Percentiles rank a stretch among this genome's conserved stretches.
Evolutionary conservation across 2,797 vertebrate species (phyloP).

Genomic region (Sebastes melanostomus): DNA sequence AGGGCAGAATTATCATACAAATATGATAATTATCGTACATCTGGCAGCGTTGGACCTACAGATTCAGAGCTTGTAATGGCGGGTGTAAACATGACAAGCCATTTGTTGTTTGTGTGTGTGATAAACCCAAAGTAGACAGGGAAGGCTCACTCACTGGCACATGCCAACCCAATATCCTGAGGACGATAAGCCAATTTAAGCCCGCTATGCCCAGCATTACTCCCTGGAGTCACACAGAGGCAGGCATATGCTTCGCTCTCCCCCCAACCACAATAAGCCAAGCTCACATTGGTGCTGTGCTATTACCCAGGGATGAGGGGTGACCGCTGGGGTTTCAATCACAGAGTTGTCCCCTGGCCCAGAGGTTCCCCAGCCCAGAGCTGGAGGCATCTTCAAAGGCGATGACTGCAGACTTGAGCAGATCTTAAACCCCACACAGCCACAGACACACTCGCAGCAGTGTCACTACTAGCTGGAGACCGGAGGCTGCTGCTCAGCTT

Average conservation of each 20-base stretch:
- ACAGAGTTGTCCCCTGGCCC: conserved; percentile 33
- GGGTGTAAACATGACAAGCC: not conserved
- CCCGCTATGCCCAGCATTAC: conserved; percentile 25
- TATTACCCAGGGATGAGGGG: conserved; percentile 50
- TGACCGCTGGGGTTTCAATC: conserved; percentile 45
- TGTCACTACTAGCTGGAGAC: conserved; percentile 1
- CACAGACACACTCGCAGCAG: not conserved
- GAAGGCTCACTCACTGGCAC: conserved; percentile 20
- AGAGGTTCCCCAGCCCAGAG: conserved; percentile 22
- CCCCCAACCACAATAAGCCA: conserved; percentile 25
- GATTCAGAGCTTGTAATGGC: not conserved
- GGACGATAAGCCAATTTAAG: conserved; percentile 51
- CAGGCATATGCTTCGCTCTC: conserved; percentile 28
- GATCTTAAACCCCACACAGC: conserved; percentile 34
- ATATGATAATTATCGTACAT: no score
- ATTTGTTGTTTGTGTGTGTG: conserved; percentile 4
- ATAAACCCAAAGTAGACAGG: not conserved
- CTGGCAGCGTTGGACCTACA: not conserved
- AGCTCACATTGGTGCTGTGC: conserved; percentile 27
- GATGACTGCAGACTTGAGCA: conserved; percentile 45
- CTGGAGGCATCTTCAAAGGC: conserved; percentile 54
- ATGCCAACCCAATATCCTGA: conserved; percentile 31
- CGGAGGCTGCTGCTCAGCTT: not conserved
- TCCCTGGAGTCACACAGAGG: conserved; percentile 43
- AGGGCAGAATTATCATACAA: no score